phyloP scores from a whole-genome alignment of 2,113 vertebrate species.

The Callospermophilus lateralis region DNA sequence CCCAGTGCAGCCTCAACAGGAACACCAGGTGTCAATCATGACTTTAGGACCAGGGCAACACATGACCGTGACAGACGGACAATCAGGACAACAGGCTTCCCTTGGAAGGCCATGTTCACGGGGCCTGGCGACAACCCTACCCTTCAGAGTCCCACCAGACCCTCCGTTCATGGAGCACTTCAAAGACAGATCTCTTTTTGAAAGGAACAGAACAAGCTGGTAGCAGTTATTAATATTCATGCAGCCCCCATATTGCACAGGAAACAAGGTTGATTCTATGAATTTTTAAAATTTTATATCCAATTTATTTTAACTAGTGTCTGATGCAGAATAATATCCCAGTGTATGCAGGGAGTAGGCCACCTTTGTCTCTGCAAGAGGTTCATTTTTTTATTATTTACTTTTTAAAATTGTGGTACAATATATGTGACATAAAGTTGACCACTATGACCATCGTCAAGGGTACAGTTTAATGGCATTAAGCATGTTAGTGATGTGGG shows the following conservation, averaged over 20 bases:
- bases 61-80: neutral
- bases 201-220: neutral
- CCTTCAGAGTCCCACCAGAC: neutral
- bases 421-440: neutral
- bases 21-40: neutral
- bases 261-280: neutral
- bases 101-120: neutral
- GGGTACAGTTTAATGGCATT: neutral
- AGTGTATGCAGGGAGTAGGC: too few relatives aligned
- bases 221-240: neutral
- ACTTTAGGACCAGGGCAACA: neutral
- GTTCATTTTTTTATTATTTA: too few relatives aligned
- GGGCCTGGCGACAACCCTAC: neutral
- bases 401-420: neutral
- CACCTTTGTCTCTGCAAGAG: neutral
- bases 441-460: neutral
- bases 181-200: neutral
- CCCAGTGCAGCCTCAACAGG: neutral
- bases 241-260: neutral
- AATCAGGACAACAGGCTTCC: neutral
- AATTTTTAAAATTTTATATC: neutral
- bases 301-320: neutral
- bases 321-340: neutral
- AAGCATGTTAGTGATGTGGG: neutral
- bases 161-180: neutral